Percentiles rank a stretch among this genome's conserved stretches.
phyloP scores from a whole-genome alignment of 2,888 invertebrate species.

The Hydropsyche betteni region DNA sequence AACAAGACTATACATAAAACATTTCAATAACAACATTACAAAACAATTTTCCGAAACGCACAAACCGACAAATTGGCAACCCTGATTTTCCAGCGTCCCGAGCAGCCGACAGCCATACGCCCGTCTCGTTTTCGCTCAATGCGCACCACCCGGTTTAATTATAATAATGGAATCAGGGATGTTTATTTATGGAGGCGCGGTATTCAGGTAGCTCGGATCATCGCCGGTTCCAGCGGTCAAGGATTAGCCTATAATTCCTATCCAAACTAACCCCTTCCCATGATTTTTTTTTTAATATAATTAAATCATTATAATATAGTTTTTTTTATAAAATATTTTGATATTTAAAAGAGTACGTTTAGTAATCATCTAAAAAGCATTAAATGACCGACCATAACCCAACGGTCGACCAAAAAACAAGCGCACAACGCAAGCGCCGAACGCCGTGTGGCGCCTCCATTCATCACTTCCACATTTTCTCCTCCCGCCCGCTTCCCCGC shows the following conservation, averaged over 20 bases:
- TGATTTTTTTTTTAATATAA: too few species aligned
- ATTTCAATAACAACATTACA: too few species aligned
- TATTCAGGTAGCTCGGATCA: slow-evolving; percentile 43
- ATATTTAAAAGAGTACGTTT: too few species aligned
- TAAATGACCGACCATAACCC: too few species aligned
- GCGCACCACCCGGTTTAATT: slow-evolving; percentile 41
- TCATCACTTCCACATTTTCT: slow-evolving; percentile 61
- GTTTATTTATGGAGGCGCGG: slow-evolving; percentile 42
- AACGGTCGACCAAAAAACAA: too few species aligned
- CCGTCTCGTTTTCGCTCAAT: slow-evolving; percentile 27
- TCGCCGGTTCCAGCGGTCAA: slow-evolving; percentile 35
- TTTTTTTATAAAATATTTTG: too few species aligned
- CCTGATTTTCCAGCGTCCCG: slow-evolving; percentile 22
- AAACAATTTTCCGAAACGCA: too few species aligned
- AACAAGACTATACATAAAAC: too few species aligned
- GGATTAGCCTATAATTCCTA: slow-evolving; percentile 25
- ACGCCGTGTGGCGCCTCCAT: slow-evolving; percentile 25
- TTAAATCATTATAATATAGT: too few species aligned
- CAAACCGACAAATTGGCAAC: slow-evolving; percentile 7
- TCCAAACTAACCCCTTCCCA: too few species aligned
- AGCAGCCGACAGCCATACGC: neutral
- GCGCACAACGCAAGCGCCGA: neutral
- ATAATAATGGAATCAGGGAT: slow-evolving; percentile 47
- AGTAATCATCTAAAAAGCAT: too few species aligned
- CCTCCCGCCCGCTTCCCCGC: slow-evolving; percentile 58